Conservation (phyloP, 2,797 vertebrate species). For the Crocidura indochinensis region DNA sequence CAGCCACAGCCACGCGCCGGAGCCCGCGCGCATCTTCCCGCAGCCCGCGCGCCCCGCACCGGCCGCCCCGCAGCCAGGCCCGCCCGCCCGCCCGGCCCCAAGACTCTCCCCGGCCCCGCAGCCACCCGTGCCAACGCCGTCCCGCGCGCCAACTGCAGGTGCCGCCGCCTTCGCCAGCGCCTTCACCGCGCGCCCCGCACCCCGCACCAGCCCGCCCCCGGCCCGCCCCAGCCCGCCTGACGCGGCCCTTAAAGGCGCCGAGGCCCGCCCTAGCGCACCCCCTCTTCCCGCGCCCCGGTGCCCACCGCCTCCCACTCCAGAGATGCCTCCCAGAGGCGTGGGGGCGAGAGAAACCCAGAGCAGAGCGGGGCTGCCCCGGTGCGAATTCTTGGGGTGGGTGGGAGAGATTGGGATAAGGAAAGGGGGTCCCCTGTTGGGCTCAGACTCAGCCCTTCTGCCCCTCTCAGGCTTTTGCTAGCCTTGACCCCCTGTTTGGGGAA, state of each 20-base stretch:
- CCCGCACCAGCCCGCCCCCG: not conserved
- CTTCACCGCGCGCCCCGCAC: not conserved
- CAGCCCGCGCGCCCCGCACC: too few relatives aligned
- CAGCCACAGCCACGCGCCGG: too few relatives aligned
- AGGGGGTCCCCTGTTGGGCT: too few relatives aligned
- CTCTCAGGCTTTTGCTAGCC: too few relatives aligned
- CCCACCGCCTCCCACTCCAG: not conserved
- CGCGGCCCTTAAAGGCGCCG: constrained; percentile 92
- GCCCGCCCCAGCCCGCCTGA: not conserved
- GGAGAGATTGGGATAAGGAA: too few relatives aligned
- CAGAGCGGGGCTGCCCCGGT: too few relatives aligned
- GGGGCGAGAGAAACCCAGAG: too few relatives aligned
- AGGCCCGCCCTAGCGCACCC: constrained; percentile 7
- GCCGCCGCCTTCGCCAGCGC: not conserved
- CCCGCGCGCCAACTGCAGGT: not conserved
- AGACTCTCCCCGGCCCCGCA: too few relatives aligned
- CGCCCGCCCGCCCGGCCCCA: not conserved
- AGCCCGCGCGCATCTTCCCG: too few relatives aligned
- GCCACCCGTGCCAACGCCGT: not conserved
- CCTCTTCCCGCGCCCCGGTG: not conserved
- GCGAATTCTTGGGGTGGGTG: too few relatives aligned
- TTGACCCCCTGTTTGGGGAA: too few relatives aligned
- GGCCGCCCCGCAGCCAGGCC: not conserved
- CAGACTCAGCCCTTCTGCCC: too few relatives aligned
- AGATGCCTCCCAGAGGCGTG: not conserved